These are phyloP conservation scores for Muraenolepis orangiensis DNA, from an alignment of 2,797 vertebrate species.

Conservation along the genomic window DNA sequence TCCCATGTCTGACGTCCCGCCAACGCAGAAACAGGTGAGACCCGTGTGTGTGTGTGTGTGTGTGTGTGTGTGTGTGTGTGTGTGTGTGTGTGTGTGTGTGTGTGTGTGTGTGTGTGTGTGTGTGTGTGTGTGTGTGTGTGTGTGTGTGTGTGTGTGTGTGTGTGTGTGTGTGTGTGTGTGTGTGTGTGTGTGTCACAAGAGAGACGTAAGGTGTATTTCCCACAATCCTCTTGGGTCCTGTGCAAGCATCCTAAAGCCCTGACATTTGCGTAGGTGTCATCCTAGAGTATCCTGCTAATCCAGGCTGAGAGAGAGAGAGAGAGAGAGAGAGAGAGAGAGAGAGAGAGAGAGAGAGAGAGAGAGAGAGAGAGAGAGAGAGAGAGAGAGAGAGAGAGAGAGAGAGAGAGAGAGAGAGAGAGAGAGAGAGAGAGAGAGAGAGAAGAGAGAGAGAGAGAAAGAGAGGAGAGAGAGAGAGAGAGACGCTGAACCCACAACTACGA, in stretches of 20 bases:
- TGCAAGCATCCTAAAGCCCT: constrained; percentile 11
- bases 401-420: too few relatives aligned
- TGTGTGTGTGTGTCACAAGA: constrained; percentile 11
- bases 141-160: background rate
- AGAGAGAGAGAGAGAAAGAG: background rate
- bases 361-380: background rate
- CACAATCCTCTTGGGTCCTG: constrained; percentile 31
- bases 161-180: background rate
- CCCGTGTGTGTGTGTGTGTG: constrained; percentile 14
- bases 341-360: background rate
- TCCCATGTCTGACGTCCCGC: constrained; percentile 8
- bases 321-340: background rate
- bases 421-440: background rate
- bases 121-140: constrained; percentile 16
- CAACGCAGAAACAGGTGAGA: constrained; percentile 13
- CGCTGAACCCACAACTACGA: background rate
- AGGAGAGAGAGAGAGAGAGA: background rate
- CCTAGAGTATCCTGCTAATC: constrained; percentile 47
- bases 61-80: background rate
- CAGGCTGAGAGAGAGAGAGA: constrained; percentile 14
- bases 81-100: background rate
- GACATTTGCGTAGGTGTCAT: constrained; percentile 32
- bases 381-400: background rate
- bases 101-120: constrained; percentile 2
- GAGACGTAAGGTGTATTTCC: constrained; percentile 33